A percentile compares a stretch with the other conserved stretches of the same genome.
phyloP scores from a whole-genome alignment of 2,797 vertebrate species.

The Falco novaeseelandiae region DNA sequence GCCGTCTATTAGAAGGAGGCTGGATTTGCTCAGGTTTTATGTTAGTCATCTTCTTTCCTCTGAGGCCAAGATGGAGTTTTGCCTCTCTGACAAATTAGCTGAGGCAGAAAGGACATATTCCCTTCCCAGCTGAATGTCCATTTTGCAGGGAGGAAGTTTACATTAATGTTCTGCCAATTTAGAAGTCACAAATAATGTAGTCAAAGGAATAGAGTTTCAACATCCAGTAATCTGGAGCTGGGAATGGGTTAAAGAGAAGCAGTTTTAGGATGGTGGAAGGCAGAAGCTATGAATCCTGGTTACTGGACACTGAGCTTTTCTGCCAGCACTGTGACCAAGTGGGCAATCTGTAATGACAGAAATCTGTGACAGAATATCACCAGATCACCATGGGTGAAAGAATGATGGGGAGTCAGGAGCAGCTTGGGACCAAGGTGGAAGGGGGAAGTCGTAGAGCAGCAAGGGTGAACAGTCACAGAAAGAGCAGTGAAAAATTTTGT shows the following conservation, averaged over 20 bases:
- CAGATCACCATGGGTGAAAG: neutral
- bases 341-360: neutral
- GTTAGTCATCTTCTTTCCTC: neutral
- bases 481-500: neutral
- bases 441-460: neutral
- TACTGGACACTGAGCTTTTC: neutral
- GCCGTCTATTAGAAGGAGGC: neutral
- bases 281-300: neutral
- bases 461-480: neutral
- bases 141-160: neutral
- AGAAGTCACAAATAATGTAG: neutral
- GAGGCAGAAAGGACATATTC: neutral
- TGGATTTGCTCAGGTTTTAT: neutral
- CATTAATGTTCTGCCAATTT: neutral
- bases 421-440: neutral
- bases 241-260: neutral
- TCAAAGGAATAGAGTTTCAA: neutral
- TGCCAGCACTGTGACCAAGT: neutral
- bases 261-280: neutral
- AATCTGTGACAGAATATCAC: neutral
- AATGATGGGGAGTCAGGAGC: neutral
- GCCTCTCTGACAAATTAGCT: neutral
- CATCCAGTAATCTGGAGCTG: neutral
- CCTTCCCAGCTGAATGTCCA: neutral
- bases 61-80: neutral